A percentile compares a stretch with the other conserved stretches of the same genome.
phyloP scores from a whole-genome alignment of 2,797 vertebrate species.

The Meda fulgida region DNA sequence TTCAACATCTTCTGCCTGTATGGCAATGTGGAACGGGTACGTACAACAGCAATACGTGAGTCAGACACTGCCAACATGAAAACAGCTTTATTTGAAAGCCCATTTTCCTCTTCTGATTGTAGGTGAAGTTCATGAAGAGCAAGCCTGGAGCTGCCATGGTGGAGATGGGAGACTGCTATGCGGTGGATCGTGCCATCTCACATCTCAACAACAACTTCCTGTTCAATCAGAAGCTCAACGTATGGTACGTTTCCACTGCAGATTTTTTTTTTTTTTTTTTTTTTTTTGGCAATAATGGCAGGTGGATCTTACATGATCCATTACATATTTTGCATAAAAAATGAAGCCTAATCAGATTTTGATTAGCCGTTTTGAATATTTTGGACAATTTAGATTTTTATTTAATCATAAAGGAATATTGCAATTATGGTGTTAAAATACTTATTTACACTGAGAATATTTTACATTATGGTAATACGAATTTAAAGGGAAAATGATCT shows the following conservation, averaged over 20 bases:
- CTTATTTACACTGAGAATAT: neutral
- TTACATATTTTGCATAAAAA: neutral
- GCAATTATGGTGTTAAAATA: neutral
- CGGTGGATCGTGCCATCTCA: slow-evolving; percentile 90
- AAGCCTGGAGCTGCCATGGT: slow-evolving; percentile 95
- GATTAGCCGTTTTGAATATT: neutral
- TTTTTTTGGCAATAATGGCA: neutral
- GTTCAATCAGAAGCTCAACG: slow-evolving; percentile 92
- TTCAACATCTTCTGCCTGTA: slow-evolving; percentile 96
- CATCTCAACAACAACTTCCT: slow-evolving; percentile 96
- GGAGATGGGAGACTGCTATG: slow-evolving; percentile 93
- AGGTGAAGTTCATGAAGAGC: slow-evolving; percentile 98
- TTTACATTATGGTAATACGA: neutral
- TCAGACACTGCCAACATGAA: neutral
- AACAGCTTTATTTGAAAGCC: neutral
- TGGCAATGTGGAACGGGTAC: slow-evolving; percentile 92
- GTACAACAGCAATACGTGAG: slow-evolving; percentile 24
- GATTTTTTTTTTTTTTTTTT: fast-evolving
- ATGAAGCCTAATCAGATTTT: neutral
- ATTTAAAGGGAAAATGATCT: neutral
- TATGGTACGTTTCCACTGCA: slow-evolving; percentile 76
- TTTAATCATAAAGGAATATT: too few relatives aligned
- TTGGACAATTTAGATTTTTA: too few relatives aligned
- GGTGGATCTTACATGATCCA: neutral
- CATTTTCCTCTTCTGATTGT: neutral